These are phyloP conservation scores for Aquila chrysaetos DNA, from an alignment of 2,797 vertebrate genomes.

Conservation along the genomic window DNA sequence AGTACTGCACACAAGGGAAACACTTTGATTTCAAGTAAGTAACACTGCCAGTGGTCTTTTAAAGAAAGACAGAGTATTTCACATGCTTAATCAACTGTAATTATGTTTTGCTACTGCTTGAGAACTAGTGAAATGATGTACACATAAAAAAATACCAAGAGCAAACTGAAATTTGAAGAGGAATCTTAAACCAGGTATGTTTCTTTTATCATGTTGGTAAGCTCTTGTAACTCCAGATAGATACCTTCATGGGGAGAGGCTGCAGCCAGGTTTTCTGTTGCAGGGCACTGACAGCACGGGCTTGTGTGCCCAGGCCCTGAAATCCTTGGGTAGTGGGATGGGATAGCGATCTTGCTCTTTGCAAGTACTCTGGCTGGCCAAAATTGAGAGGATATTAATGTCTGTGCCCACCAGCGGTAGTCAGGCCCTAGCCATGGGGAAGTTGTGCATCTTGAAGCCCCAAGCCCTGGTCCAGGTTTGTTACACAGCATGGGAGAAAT, in stretches of 20 bases:
- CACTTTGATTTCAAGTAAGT: not conserved
- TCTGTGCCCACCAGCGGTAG: not conserved
- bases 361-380: not conserved
- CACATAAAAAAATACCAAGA: not conserved
- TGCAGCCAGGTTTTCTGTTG: not conserved
- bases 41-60: not conserved
- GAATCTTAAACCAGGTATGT: not conserved
- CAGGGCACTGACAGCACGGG: not conserved
- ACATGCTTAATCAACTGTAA: not conserved
- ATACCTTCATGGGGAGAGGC: not conserved
- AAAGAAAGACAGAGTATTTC: not conserved
- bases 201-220: accelerated
- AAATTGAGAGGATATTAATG: not conserved
- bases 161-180: not conserved
- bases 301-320: too few relatives aligned
- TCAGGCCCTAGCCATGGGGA: not conserved
- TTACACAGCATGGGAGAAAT: too few relatives aligned
- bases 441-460: not conserved
- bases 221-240: not conserved
- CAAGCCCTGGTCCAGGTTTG: too few relatives aligned
- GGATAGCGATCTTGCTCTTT: not conserved
- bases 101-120: not conserved
- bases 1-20: not conserved
- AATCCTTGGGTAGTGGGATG: accelerated
- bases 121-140: not conserved